phyloP scores from a whole-genome alignment of 2,888 invertebrate genomes.

The Atrina japonica region DNA sequence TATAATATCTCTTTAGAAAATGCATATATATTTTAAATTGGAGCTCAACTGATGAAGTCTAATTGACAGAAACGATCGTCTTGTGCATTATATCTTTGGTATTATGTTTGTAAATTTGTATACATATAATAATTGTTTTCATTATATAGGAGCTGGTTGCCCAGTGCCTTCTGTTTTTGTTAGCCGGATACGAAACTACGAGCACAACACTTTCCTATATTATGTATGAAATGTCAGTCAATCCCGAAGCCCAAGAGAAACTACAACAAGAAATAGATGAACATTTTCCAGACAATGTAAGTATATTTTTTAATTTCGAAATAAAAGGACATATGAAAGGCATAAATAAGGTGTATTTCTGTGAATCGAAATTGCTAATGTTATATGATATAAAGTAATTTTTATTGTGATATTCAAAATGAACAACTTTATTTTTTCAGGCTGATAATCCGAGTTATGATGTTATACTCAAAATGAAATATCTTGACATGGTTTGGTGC shows the following conservation, averaged over 20 bases:
- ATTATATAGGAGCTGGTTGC: slow-evolving; percentile 77
- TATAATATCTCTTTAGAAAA: no score
- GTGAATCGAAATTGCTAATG: no score
- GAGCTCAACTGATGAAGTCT: no score
- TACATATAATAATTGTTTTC: no score
- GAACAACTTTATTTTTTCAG: slow-evolving; percentile 11
- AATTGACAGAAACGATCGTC: no score
- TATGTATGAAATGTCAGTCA: slow-evolving; percentile 81
- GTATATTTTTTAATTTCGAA: background rate
- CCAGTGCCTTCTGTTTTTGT: slow-evolving; percentile 80
- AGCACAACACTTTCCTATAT: slow-evolving; percentile 82
- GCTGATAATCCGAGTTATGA: slow-evolving; percentile 74
- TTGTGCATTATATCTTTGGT: no score
- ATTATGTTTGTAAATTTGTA: no score
- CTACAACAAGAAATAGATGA: slow-evolving; percentile 81
- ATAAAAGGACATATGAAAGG: no score
- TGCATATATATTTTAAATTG: no score
- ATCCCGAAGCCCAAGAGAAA: slow-evolving; percentile 81
- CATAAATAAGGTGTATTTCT: no score
- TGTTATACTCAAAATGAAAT: slow-evolving; percentile 75
- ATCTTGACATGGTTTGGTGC: slow-evolving; percentile 81
- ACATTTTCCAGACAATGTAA: slow-evolving; percentile 65
- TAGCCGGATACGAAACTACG: slow-evolving; percentile 83
- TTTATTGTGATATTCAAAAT: no score
- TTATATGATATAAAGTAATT: no score